Percentiles rank a stretch among this genome's conserved stretches.
Conservation (phyloP, 2,113 vertebrate species). For the Psittacus erithacus region DNA sequence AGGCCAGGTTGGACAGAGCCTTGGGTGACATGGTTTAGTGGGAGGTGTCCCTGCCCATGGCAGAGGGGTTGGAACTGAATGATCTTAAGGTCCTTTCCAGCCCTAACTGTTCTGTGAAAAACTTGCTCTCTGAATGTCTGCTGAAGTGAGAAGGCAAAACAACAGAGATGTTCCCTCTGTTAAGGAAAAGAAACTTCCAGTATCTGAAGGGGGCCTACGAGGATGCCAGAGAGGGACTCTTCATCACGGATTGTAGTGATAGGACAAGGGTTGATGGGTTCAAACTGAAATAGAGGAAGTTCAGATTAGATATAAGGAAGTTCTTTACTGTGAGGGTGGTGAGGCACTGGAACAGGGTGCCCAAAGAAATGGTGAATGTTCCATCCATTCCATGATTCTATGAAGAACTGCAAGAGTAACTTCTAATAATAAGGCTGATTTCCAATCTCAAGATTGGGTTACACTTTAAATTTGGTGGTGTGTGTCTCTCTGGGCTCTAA, state of each 20-base stretch:
- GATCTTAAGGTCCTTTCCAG: too few relatives aligned
- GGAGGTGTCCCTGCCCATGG: too few relatives aligned
- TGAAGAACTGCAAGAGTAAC: background rate
- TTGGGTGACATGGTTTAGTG: too few relatives aligned
- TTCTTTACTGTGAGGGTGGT: background rate
- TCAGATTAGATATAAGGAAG: background rate
- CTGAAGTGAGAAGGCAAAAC: background rate
- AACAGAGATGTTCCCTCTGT: background rate
- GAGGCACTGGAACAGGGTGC: rapidly evolving
- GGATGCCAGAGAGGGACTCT: background rate
- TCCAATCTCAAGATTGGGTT: background rate
- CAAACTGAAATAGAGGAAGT: background rate
- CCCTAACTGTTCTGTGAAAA: too few relatives aligned
- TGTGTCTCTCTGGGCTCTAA: background rate
- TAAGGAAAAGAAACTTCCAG: background rate
- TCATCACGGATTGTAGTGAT: background rate
- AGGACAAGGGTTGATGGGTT: background rate
- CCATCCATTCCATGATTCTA: background rate
- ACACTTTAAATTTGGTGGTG: background rate
- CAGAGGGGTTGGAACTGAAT: too few relatives aligned
- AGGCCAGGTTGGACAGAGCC: too few relatives aligned
- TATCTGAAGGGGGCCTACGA: background rate
- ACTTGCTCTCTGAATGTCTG: background rate
- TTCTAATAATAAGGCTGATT: background rate
- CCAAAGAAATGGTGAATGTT: background rate